phyloP scores from a whole-genome alignment of 2,113 vertebrate genomes.

The Malurus elegans region DNA sequence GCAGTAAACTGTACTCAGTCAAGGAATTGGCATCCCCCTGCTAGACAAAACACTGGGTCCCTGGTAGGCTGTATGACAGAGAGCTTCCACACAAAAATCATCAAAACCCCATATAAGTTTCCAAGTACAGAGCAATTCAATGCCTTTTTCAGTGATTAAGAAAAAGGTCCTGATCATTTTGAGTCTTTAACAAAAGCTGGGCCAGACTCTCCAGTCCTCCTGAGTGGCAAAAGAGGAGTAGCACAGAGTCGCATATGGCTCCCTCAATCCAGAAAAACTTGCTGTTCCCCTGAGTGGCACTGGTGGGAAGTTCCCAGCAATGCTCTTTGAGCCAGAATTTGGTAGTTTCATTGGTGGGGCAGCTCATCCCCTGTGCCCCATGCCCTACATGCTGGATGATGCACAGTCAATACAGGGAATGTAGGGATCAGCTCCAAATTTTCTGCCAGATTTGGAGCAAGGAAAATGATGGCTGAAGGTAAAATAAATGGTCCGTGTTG shows the following conservation, averaged over 20 bases:
- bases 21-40: background rate
- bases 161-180: background rate
- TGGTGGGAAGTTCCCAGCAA: background rate
- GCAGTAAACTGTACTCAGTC: background rate
- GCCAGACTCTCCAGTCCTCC: background rate
- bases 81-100: background rate
- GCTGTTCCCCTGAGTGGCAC: background rate
- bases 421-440: background rate
- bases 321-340: background rate
- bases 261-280: background rate
- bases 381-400: background rate
- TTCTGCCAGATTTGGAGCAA: background rate
- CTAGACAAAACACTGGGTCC: background rate
- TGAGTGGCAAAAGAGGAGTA: background rate
- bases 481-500: background rate
- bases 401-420: background rate
- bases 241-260: accelerated
- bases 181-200: background rate
- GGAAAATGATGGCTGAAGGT: background rate
- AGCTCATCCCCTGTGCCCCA: background rate
- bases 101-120: background rate
- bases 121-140: background rate
- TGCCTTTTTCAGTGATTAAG: background rate
- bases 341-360: background rate
- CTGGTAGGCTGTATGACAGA: background rate